Conservation (phyloP, 2,888 invertebrate genomes). For the Nymphalis urticae region DNA sequence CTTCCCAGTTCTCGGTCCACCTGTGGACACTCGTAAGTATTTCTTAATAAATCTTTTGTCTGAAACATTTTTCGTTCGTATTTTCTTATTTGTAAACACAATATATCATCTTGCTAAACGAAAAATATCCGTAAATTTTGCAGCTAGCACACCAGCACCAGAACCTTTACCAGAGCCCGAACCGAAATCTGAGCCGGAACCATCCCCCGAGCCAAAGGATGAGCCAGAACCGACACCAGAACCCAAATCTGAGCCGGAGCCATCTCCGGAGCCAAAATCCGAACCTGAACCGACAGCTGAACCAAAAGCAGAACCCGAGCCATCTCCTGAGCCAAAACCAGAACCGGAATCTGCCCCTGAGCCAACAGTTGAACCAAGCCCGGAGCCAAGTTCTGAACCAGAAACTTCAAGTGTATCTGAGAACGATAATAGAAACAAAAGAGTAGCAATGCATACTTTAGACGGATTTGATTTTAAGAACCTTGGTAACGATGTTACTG, state of each 20-base stretch:
- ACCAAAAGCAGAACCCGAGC: conserved; percentile 48
- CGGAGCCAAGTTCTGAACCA: conserved; percentile 55
- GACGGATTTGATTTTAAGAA: conserved; percentile 74
- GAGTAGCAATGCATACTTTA: conserved; percentile 77
- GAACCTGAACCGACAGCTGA: conserved; percentile 50
- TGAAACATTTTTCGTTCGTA: no score
- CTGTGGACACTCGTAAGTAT: conserved; percentile 60
- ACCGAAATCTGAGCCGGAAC: conserved; percentile 45
- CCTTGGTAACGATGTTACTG: conserved; percentile 84
- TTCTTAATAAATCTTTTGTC: neutral
- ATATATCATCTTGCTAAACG: no score
- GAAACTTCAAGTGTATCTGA: conserved; percentile 53
- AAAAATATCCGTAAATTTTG: conserved; percentile 6
- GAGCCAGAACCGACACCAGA: conserved; percentile 52
- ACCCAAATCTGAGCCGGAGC: conserved; percentile 52
- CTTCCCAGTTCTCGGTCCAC: conserved; percentile 84
- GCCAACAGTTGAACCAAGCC: conserved; percentile 65
- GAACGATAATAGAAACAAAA: conserved; percentile 76
- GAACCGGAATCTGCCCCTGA: conserved; percentile 58
- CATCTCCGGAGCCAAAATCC: conserved; percentile 53
- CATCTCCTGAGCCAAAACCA: conserved; percentile 66
- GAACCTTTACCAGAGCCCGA: conserved; percentile 53
- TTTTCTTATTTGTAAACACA: no score
- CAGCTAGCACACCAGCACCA: conserved; percentile 58
- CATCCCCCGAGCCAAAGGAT: conserved; percentile 47